Evolutionary conservation across 1,140 invertebrate genomes (phyloP), one percentile per base, ranked within the genome.

Genomic region (Palaemon carinicauda): DNA sequence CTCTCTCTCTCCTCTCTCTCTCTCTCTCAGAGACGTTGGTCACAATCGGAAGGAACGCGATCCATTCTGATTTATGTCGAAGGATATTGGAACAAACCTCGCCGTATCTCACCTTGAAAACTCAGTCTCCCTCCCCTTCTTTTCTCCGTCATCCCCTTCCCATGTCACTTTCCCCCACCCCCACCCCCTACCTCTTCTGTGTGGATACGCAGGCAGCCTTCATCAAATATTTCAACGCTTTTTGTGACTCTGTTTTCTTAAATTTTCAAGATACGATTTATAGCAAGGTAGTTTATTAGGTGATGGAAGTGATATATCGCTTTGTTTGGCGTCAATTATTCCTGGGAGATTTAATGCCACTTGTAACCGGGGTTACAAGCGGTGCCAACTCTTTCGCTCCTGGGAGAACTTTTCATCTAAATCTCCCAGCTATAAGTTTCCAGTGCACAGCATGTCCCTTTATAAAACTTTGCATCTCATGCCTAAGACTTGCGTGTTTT

Each of bases 21-120:
- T 52, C 75, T 54, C 75, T 4, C 29, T 29, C n/a, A 27, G 21
- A 24, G 24, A 69, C 60, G 60, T 69, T 69, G 60, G 60, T 69
- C 60, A 69, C 60, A 69, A 24, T 69, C 60, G 24, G 21, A 69
- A 69, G 60, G 21, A 69, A 21, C 15, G 60, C 60, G 60, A 69
- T 69, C 60, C 60, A 69, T 27, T 69, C 60, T 69, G 60, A 69
- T 69, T 69, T 69, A 69, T 69, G 29, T 27, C 60, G 60, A 69
- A 27, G 21, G 60, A 69, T 69, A 69, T 69, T 69, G 60, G 60
- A 69, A 29, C 60, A 41, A 24, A 24, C 60, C 21, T 3, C 21
- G 60, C 60, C n/a, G 21, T 69, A 69, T 27, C 60, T 69, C 60
- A 69, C 60, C 60, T 69, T 69, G 60, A 69, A 69, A 69, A 69